Conservation (phyloP, 2,888 invertebrate species). For the Hirtodrosophila confusa region DNA sequence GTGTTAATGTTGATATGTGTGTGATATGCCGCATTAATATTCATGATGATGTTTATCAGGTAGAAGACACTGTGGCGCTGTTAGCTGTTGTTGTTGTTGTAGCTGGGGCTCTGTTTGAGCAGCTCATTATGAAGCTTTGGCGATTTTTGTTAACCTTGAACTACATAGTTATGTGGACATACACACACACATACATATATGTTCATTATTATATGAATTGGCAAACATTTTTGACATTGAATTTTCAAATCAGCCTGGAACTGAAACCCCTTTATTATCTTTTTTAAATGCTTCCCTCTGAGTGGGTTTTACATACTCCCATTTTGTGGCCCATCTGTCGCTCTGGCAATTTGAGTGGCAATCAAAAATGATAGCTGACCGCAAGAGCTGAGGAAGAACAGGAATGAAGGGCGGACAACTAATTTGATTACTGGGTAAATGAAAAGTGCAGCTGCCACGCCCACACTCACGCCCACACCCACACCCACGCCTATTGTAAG, state of each 20-base stretch:
- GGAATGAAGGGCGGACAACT: not conserved
- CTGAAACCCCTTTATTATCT: too few species aligned
- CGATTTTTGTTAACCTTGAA: slow-evolving; percentile 72
- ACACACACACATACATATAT: slow-evolving; percentile 3
- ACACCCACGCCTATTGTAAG: slow-evolving; percentile 36
- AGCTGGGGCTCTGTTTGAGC: slow-evolving; percentile 53
- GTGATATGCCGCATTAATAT: slow-evolving; percentile 67
- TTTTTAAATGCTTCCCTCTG: too few species aligned
- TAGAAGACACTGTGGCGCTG: slow-evolving; percentile 54
- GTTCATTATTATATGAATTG: slow-evolving; percentile 31
- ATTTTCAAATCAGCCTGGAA: not conserved
- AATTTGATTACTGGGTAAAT: slow-evolving; percentile 28
- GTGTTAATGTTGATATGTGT: slow-evolving; percentile 42
- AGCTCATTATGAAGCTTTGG: slow-evolving; percentile 64
- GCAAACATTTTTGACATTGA: slow-evolving; percentile 47
- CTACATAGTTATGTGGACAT: slow-evolving; percentile 51
- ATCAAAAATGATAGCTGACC: slow-evolving; percentile 24
- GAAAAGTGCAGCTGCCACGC: slow-evolving; percentile 41
- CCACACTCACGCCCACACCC: slow-evolving; percentile 10
- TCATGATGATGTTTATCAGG: slow-evolving; percentile 61
- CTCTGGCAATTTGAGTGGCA: slow-evolving; percentile 7
- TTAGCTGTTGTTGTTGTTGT: slow-evolving; percentile 8
- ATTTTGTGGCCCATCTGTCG: slow-evolving; percentile 28
- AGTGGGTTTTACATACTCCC: not conserved
- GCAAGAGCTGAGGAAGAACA: slow-evolving; percentile 16